Evolutionary conservation across 2,797 vertebrate genomes (phyloP).

Genomic region (Muscicapa striata): DNA sequence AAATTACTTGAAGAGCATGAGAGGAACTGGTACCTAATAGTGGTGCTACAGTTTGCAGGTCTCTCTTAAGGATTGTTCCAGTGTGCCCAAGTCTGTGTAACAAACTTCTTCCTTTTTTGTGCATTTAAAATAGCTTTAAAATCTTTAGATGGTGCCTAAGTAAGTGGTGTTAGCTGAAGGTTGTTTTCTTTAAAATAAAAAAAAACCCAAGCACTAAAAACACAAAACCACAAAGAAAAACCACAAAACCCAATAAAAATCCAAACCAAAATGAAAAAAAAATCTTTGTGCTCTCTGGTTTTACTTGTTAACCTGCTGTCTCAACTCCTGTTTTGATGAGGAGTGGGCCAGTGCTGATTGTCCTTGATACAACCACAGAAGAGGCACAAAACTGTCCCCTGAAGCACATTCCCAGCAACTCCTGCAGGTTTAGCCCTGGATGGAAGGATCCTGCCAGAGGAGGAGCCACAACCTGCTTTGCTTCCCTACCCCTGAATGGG

Average conservation of each 20-base stretch:
- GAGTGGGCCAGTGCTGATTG: neutral
- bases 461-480: neutral
- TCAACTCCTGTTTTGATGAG: neutral
- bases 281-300: neutral
- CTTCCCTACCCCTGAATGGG: neutral
- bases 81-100: neutral
- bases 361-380: neutral
- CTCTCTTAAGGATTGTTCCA: neutral
- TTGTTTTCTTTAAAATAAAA: neutral
- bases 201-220: neutral
- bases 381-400: neutral
- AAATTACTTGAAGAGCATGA: slow-evolving; percentile 41
- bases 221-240: too few relatives aligned
- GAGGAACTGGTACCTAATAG: neutral
- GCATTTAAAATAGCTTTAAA: neutral
- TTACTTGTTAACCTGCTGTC: neutral
- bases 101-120: neutral
- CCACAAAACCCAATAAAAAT: neutral
- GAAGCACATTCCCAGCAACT: rapidly evolving
- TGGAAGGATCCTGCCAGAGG: neutral
- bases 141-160: neutral
- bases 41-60: neutral
- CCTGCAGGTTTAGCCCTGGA: neutral
- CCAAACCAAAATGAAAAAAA: neutral
- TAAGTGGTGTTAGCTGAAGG: neutral